Evolutionary conservation across 2,113 vertebrate genomes (phyloP).

Genomic region (Athene noctua): DNA sequence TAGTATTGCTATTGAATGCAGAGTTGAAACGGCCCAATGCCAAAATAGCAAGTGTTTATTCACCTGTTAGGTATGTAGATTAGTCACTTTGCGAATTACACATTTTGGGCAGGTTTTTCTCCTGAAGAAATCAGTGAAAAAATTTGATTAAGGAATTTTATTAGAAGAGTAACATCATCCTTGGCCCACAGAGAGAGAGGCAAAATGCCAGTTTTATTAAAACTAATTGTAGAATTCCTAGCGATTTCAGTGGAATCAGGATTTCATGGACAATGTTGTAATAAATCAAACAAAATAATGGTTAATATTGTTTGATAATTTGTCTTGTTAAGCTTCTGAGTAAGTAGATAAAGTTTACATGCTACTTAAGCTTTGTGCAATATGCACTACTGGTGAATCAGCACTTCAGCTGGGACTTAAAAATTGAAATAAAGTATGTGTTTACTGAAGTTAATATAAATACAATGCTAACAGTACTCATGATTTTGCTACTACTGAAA

Average conservation of each 20-base stretch:
- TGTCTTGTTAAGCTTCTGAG: neutral
- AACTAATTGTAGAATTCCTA: neutral
- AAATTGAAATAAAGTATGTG: neutral
- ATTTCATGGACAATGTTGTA: neutral
- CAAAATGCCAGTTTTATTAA: neutral
- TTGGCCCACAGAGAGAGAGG: neutral
- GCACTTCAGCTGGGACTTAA: neutral
- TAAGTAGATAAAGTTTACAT: neutral
- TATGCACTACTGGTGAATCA: neutral
- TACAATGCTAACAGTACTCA: neutral
- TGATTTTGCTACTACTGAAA: neutral
- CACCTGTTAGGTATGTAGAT: neutral
- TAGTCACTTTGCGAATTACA: neutral
- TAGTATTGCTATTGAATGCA: accelerated
- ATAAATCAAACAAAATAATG: neutral
- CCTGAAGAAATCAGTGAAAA: neutral
- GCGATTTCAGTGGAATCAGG: neutral
- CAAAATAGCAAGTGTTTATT: neutral
- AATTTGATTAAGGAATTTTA: neutral
- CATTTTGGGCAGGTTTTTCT: neutral
- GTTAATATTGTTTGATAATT: neutral
- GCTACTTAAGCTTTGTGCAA: neutral
- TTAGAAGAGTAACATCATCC: neutral
- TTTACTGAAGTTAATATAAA: neutral
- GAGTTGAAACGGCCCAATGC: neutral